Evolutionary conservation across 2,888 invertebrate species (phyloP), one percentile per base, ranked within the genome.

Genomic region (Pheosia gnoma): DNA sequence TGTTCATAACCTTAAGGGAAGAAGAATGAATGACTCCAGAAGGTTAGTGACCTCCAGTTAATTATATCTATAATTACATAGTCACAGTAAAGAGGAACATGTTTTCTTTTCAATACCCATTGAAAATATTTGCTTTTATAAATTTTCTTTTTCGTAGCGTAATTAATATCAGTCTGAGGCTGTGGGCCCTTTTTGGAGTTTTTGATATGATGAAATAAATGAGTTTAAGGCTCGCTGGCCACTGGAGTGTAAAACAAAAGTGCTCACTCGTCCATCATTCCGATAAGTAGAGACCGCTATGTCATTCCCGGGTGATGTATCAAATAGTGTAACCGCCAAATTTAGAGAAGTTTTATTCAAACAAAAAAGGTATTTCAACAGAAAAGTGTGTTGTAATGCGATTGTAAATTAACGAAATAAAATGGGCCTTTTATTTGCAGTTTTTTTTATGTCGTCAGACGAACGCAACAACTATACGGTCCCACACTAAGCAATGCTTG

Each of bases 181-280:
- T 41, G 38, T 11, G 13, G 56, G 41, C 13, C 25, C 56, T 56
- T 56, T 56, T 41, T 37, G 37, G 37, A 37, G 53, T 53, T 41
- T 41, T 56, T 56, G 56, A 41, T 53, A 56, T 41, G 56, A 41
- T 25, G 6, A 56, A 56, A 56, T 41, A 56, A 56, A 56, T 56
- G 56, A 56, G 56, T 10, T 41, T 56, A 56, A 56, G 25, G 41
- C 8, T 41, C 41, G 39, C 41, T 56, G n/a, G 13, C 37, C 37
- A 53, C 36, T 53, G 53, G 36, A 53, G 53, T 53, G 53, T 53
- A 37, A 53, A 37, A 53, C 53, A 53, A 53, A 53, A 53, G 37
- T 10, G 51, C 25, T 51, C 25, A 51, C 13, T 53, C 53, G 53
- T 53, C 53, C 37, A 53, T 53, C 37, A 53, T 53, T 37, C 25